Evolutionary conservation across 2,888 invertebrate genomes (phyloP).

Genomic region (Pinctada fucata): DNA sequence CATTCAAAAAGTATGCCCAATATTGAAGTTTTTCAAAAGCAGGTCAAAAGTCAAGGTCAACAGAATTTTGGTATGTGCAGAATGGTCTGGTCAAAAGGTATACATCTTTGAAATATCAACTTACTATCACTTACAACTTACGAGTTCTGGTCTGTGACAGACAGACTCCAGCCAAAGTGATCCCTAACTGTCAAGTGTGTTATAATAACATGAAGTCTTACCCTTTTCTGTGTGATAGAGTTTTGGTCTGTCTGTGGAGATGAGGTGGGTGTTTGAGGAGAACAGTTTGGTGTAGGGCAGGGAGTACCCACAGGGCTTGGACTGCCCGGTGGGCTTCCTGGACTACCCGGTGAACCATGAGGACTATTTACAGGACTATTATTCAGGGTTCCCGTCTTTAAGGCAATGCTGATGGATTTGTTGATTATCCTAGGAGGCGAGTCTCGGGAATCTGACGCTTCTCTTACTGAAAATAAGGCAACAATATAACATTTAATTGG

Average conservation of each 20-base stretch:
- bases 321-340: conserved; percentile 54
- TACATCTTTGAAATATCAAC: too few species aligned
- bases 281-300: conserved; percentile 57
- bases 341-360: conserved; percentile 61
- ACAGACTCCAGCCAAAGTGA: too few species aligned
- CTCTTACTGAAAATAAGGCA: conserved; percentile 58
- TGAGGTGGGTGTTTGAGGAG: conserved; percentile 50
- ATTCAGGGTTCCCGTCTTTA: conserved; percentile 57
- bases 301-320: conserved; percentile 44
- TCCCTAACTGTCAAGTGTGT: too few species aligned
- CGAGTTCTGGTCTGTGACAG: too few species aligned
- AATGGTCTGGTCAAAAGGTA: too few species aligned
- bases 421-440: conserved; percentile 60
- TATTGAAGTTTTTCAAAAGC: too few species aligned
- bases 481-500: conserved; percentile 7
- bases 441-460: conserved; percentile 63
- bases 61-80: too few species aligned
- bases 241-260: conserved; percentile 44
- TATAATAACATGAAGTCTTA: conserved; percentile 25
- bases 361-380: conserved; percentile 64
- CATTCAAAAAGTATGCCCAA: too few species aligned
- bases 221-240: conserved; percentile 48
- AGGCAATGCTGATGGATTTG: conserved; percentile 66
- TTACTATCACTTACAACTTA: too few species aligned
- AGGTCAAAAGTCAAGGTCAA: too few species aligned